Evolutionary conservation across 2,888 invertebrate genomes (phyloP), one percentile per base, ranked within the genome.

Genomic region (Aspidiotus destructor): DNA sequence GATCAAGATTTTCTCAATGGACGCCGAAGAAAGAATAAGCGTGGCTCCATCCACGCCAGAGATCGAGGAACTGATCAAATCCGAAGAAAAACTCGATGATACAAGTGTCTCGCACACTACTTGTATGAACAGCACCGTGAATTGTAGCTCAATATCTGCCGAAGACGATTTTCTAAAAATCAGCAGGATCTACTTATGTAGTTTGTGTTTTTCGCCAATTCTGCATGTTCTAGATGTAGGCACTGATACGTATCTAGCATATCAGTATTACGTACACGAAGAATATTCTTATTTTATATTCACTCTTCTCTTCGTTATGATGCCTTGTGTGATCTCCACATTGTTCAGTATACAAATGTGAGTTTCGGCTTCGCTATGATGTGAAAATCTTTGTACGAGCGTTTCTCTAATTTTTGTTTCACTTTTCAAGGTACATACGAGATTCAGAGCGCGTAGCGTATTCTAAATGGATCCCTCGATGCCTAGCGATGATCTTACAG

Each of bases 311-410:
- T 87, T 89, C 75, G 85, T 89, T 72, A 78, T 88, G 60, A 76
- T 88, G 73, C 89, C 89, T 60, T 87, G 88, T 0, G 80, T 89
- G 71, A 84, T 88, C 41, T 89, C 86, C 76, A 87, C 87, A 11
- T 82, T 84, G 11, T 84, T 89, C 65, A 88, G 88, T 63, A 81
- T 85, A 72, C 79, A 85, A 77, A 89, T 89, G 89, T 86, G 77
- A 81, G 82, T 81, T 41, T 10, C 10, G 8, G 15, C 13, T 64
- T 54, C 17, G 28, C 58, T 28, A 48, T 13, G 16, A 1, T 13
- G 28, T 62, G n/a, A n/a, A n/a, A n/a, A 44, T 40, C 17, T 17
- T 11, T 40, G 42, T 40, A 44, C 15, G 60, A 52, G 11, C 13
- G 40, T 60, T 63, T 11, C 10, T 28, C 28, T 28, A 28, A 28